Conservation (phyloP, 2,888 invertebrate genomes). For the Drosophila falleni region DNA sequence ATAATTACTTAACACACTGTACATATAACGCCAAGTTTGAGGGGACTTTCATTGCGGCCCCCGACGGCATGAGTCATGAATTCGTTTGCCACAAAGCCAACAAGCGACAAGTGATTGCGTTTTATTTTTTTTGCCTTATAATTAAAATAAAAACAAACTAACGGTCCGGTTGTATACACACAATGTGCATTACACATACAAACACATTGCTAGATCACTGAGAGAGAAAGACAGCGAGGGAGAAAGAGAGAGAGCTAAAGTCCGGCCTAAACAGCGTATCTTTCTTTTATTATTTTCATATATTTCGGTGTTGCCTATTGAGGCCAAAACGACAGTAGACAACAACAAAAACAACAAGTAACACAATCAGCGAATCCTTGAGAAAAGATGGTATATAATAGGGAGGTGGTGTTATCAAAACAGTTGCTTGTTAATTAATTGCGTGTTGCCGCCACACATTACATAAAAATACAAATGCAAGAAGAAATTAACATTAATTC, state of each 20-base stretch:
- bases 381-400: not conserved
- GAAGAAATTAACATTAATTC: conserved; percentile 52
- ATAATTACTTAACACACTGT: no score
- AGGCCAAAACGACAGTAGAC: conserved; percentile 55
- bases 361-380: conserved; percentile 42
- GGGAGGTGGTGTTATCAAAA: conserved; percentile 25
- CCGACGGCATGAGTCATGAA: conserved; percentile 55
- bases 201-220: conserved; percentile 34
- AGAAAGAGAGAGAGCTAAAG: conserved; percentile 17
- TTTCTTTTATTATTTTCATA: conserved; percentile 22
- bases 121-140: conserved; percentile 34
- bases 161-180: conserved; percentile 37
- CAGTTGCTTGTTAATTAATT: conserved; percentile 43
- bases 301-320: conserved; percentile 60
- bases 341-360: conserved; percentile 23
- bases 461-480: conserved; percentile 48
- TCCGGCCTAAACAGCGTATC: conserved; percentile 33
- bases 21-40: conserved; percentile 43
- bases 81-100: conserved; percentile 30
- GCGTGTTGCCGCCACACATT: conserved; percentile 29
- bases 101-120: conserved; percentile 39
- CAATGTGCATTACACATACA: conserved; percentile 1
- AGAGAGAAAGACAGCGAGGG: not conserved
- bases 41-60: conserved; percentile 46
- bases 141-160: conserved; percentile 66